Base-by-base conservation (phyloP, 2,113 vertebrate genomes). In the Centrocercus urophasianus region DNA sequence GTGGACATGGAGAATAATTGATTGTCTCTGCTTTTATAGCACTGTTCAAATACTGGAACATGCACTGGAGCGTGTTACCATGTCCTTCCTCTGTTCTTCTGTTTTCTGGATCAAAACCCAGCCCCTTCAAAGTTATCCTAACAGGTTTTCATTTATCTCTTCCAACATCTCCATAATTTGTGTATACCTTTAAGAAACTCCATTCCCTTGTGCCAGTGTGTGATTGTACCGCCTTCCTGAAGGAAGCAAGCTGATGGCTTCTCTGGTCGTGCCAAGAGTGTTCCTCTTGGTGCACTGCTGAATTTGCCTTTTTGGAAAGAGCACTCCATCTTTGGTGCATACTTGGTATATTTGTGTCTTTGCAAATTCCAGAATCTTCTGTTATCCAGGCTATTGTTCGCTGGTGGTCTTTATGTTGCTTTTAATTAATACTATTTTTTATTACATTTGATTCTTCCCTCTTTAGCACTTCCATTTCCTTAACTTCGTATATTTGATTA, bases 41-140 rank as follows among this genome's bases (percentile, higher is more conserved):
- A 15, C 36, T 19, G 4, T 78, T 72, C 20, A 24, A 79, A 88
- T 73, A 70, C 25, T 80, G 59, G 56, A 91, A 60, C 30, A 43
- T 20, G 6, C 19, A 38, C 63, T 76, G 69, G 22, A 54, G 76
- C 54, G 13, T 28, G 28, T 69, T 66, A 36, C 30, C 38, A 3
- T 15, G 57, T 77, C 61, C 60, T 93, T 83, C 76, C 21, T 16
- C 24, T 5, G 4, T 19, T 73, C 67, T 66, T 57, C 65, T 56
- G 21, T 40, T 86, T 83, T 60, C 89, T 86, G 86, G 56, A 74
- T 83, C 32, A 67, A 77, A 95, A 42, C 45, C 50, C 56, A 74
- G 45, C n/a, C 88, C 63, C 56, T 85, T 88, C 45, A 76, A 82
- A 93, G 60, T 52, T 83, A 1, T 59, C 16, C 21, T 70, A 42